These are phyloP conservation scores for Amphiduros pacificus DNA, from an alignment of 2,888 invertebrate species.

Conservation along the genomic window DNA sequence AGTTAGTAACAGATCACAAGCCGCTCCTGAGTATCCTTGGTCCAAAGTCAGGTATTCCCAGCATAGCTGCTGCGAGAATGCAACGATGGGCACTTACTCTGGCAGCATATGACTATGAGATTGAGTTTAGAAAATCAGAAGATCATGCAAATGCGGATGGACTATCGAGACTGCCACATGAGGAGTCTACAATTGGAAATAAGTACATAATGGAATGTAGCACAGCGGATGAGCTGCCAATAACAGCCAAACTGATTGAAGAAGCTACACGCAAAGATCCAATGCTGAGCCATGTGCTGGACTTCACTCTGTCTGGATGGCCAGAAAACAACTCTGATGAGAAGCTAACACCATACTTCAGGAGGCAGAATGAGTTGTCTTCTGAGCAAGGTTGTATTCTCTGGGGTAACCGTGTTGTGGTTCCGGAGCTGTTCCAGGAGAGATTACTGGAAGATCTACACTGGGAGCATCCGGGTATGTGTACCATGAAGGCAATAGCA, in stretches of 20 bases:
- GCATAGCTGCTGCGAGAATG: slow-evolving; percentile 41
- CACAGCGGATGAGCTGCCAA: neutral
- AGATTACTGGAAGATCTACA: slow-evolving; percentile 1
- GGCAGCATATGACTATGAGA: slow-evolving; percentile 49
- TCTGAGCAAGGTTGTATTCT: slow-evolving; percentile 11
- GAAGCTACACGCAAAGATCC: neutral
- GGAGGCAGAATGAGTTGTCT: slow-evolving; percentile 1
- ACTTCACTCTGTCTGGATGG: neutral
- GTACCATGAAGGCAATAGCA: neutral
- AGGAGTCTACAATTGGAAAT: too few relatives aligned
- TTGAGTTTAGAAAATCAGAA: slow-evolving; percentile 40
- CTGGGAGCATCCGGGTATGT: slow-evolving; percentile 2
- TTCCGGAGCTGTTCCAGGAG: neutral
- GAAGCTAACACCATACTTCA: neutral
- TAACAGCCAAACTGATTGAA: neutral
- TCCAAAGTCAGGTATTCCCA: slow-evolving; percentile 39
- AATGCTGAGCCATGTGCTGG: neutral
- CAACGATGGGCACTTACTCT: slow-evolving; percentile 44
- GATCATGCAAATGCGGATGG: slow-evolving; percentile 49
- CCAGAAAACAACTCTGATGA: neutral
- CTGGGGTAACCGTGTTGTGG: slow-evolving; percentile 6
- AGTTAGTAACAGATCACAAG: slow-evolving; percentile 56
- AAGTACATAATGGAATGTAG: neutral
- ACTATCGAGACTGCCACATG: slow-evolving; percentile 42
- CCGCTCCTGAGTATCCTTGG: slow-evolving; percentile 56